These are phyloP conservation scores for Chrysodeixis includens DNA, from an alignment of 2,888 invertebrate genomes.

Conservation along the genomic window DNA sequence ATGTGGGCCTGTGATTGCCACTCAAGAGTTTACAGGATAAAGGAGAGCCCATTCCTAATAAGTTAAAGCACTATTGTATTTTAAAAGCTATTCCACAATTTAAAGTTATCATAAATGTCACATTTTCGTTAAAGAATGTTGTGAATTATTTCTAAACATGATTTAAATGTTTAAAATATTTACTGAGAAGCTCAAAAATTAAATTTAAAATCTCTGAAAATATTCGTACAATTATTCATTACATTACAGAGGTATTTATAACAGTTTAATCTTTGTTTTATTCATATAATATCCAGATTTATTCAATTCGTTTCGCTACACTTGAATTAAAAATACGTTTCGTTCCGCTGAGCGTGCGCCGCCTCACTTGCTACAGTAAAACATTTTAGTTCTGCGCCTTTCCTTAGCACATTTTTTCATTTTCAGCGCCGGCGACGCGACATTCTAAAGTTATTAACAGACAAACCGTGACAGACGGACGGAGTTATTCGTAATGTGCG, in stretches of 20 bases:
- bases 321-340: slow-evolving; percentile 68
- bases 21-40: background rate
- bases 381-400: slow-evolving; percentile 73
- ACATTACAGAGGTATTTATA: slow-evolving; percentile 40
- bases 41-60: background rate
- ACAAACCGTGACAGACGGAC: slow-evolving; percentile 64
- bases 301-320: slow-evolving; percentile 68
- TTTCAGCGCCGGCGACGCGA: slow-evolving; percentile 47
- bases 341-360: slow-evolving; percentile 60
- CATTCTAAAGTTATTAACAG: slow-evolving; percentile 64
- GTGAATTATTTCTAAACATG: too few species aligned
- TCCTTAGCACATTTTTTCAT: slow-evolving; percentile 63
- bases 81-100: too few species aligned
- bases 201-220: background rate
- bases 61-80: too few species aligned
- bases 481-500: slow-evolving; percentile 67
- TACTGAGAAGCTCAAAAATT: background rate
- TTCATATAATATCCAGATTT: slow-evolving; percentile 61
- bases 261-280: slow-evolving; percentile 52
- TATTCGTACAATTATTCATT: slow-evolving; percentile 31
- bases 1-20: background rate
- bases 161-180: too few species aligned
- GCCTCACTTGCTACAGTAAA: slow-evolving; percentile 62
- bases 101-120: too few species aligned
- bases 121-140: too few species aligned